Evolutionary conservation across 2,797 vertebrate species (phyloP), one percentile per base, ranked within the genome.

Genomic region (Limnodromus scolopaceus): DNA sequence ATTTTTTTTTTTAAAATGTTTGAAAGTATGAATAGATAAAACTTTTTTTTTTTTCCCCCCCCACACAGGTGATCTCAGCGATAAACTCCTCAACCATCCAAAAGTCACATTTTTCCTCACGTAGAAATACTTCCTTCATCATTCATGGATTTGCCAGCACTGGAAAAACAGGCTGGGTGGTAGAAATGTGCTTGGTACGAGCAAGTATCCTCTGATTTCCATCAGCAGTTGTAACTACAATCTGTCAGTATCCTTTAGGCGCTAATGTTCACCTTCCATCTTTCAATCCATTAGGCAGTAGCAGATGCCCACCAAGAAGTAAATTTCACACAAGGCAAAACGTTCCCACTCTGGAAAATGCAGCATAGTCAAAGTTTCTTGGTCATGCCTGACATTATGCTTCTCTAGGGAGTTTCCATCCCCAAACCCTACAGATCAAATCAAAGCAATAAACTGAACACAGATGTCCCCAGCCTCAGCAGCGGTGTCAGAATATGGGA

Each of bases 151-250:
- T 98, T 96, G 61, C 98, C 79, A 97, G 96, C 93, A 97, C 96
- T 4, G 97, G 89, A 43, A 98, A 98, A 78, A 98, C 98, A 90
- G 97, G 98, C 93, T 99, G 98, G 99, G 97, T 98, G 53, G 94
- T 98, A 57, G 97, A 98, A 23, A 98, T 98, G 97, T 99, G 98
- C 85, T 98, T 97, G 98, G 99, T 99, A 98, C 66, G 96, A 91
- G 45, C 83, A 10, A 91, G 1, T 18, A 36, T 61, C 54, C 76
- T 86, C 51, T 91, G 71, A 23, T 64, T 90, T 48, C 38, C 71
- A 38, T 34, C 58, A 84, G 49, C 53, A 28, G 5, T 61, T 32
- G 28, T 78, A 79, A 28, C 54, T 85, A 64, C 27, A 51, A 38
- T 13, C 68, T 93, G 45, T 54, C 51, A 27, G 58, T 49, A 54